Evolutionary conservation across 2,888 invertebrate genomes (phyloP).

Genomic region (Prosapia bicincta): DNA sequence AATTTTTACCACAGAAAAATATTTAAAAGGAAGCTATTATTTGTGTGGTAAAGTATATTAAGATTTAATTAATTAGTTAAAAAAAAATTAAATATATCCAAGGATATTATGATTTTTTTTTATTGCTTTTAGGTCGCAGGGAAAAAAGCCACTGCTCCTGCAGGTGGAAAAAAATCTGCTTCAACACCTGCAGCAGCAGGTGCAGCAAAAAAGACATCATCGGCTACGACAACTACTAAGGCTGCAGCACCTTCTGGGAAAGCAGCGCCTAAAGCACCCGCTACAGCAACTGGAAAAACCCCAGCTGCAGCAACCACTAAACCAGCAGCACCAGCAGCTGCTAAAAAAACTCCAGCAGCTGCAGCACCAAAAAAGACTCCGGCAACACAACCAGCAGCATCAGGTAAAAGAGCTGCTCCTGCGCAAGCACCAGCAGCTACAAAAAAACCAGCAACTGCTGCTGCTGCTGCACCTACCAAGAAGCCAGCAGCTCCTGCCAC

Average conservation of each 20-base stretch:
- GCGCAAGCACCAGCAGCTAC: constrained; percentile 30
- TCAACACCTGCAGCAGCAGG: constrained; percentile 31
- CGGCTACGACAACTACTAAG: constrained; percentile 24
- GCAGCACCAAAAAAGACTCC: constrained; percentile 33
- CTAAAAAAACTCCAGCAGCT: constrained; percentile 48
- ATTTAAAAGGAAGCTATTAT: too few species aligned
- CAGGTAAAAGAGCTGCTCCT: constrained; percentile 32
- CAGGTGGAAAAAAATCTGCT: constrained; percentile 28
- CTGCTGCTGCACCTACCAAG: constrained; percentile 27
- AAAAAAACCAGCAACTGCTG: constrained; percentile 30
- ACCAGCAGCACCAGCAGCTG: constrained; percentile 41
- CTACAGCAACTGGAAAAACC: constrained; percentile 43
- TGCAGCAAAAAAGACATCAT: constrained; percentile 24
- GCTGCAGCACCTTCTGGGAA: constrained; percentile 28
- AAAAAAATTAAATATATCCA: too few species aligned
- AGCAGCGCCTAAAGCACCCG: constrained; percentile 29
- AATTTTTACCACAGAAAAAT: too few species aligned
- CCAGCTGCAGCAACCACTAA: constrained; percentile 44
- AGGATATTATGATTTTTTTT: too few species aligned
- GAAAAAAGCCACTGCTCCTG: constrained; percentile 11
- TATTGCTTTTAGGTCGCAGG: not conserved
- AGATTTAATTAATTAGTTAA: too few species aligned
- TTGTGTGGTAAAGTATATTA: too few species aligned
- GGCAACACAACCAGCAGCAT: constrained; percentile 29
- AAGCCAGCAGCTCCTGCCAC: constrained; percentile 39